Evolutionary conservation across 2,113 vertebrate species (phyloP).

Genomic region (Lonchura striata): DNA sequence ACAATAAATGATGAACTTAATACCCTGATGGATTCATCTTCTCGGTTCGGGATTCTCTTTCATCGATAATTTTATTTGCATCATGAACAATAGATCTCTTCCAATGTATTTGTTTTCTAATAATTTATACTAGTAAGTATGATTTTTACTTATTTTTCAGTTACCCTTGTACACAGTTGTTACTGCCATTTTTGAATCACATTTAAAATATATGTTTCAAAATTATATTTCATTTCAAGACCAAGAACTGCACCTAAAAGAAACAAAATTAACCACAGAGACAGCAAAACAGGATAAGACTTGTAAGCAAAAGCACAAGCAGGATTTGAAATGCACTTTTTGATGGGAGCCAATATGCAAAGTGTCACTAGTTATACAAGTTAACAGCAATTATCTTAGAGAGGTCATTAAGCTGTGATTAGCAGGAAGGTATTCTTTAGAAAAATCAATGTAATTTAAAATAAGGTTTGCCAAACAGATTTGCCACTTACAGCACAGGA

Average conservation of each 20-base stretch:
- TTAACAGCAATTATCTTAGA: conserved; percentile 47
- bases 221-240: neutral
- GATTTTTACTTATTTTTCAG: neutral
- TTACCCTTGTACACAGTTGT: neutral
- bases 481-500: neutral
- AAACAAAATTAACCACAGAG: neutral
- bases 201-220: neutral
- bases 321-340: conserved; percentile 9
- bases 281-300: neutral
- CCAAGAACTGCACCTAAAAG: neutral
- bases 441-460: conserved; percentile 53
- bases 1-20: neutral
- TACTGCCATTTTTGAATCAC: neutral
- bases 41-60: neutral
- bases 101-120: neutral
- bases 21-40: neutral
- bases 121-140: neutral
- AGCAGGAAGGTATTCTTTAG: neutral
- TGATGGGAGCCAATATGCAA: neutral
- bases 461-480: conserved; percentile 22
- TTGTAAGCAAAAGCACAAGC: conserved; percentile 25
- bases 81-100: neutral
- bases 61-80: neutral
- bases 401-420: conserved; percentile 40
- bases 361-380: conserved; percentile 32